Base-by-base conservation (phyloP, 2,113 vertebrate genomes). In the Cyphomyrus discorhynchus region DNA sequence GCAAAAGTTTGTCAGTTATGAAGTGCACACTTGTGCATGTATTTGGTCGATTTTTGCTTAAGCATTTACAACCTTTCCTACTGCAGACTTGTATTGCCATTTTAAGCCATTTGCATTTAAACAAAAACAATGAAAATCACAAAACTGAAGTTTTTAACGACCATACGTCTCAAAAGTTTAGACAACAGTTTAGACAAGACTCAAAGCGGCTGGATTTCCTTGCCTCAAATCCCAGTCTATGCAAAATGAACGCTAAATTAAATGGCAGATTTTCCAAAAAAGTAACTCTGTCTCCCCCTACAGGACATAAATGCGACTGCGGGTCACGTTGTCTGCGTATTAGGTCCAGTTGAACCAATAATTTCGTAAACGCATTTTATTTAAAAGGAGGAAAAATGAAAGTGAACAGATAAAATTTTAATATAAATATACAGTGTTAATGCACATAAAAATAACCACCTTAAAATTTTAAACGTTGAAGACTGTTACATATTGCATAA, bases 391-490 rank as follows among this genome's bases (percentile, higher is more conserved):
- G 31, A 21, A 80, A 80, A 42, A 80, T 39, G 17, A 80, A 80
- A 42, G 35, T 21, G 35, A 11, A 90, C 39, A 53, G 83, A 87
- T 90, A 53, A 85, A 56, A 11, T 85, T 93, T 93, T 93, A 94
- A 92, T 93, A 94, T 94, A 94, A 94, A 93, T 94, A 94, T 92
- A 93, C 93, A 94, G 92, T 94, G 93, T 93, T 92, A 87, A 91
- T 90, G 91, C 91, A 91, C 88, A 88, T 85, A 89, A 83, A 90
- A 90, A 91, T 91, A 89, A 62, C 86, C 42, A 66, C 86, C 46
- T 11, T 66, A 90, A 47, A 87, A 82, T 52, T 47, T 56, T 80
- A 15, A 82, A 88, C 31, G 46, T 35, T 58, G 45, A 85, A 11
- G 45, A 6, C 45, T 58, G 62, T 87, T 42, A 90, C 45, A 52